Conservation (phyloP, 2,888 invertebrate genomes). For the Dysmachus trigonus region DNA sequence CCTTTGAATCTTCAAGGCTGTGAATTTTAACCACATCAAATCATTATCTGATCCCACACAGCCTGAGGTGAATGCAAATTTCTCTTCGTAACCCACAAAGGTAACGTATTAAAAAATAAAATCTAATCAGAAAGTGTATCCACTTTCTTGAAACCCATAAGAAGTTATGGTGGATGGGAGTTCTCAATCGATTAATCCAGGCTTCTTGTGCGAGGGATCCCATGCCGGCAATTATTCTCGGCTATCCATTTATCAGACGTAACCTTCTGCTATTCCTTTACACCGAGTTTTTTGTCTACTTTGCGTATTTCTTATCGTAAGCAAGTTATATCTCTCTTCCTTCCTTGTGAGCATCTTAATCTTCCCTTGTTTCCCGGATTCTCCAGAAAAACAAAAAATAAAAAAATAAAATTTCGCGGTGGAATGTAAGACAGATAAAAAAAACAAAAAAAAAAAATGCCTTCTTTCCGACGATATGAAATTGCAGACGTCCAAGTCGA, state of each 20-base stretch:
- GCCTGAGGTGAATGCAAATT: neutral
- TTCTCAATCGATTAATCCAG: neutral
- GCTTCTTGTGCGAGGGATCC: neutral
- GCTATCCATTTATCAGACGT: neutral
- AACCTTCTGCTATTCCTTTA: neutral
- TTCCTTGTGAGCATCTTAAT: neutral
- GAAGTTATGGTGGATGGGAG: neutral
- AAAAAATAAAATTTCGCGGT: neutral
- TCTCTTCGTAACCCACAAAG: neutral
- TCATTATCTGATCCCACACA: neutral
- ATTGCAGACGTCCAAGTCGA: constrained; percentile 17
- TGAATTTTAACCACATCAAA: neutral
- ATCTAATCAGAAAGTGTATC: neutral
- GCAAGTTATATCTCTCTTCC: neutral
- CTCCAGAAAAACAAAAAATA: neutral
- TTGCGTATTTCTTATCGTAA: neutral
- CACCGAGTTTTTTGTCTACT: neutral
- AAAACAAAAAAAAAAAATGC: neutral
- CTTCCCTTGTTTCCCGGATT: neutral
- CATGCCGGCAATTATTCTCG: neutral
- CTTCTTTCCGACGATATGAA: neutral
- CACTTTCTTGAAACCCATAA: neutral
- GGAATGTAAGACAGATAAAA: neutral
- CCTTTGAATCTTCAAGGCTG: neutral
- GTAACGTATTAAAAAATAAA: neutral